phyloP scores from a whole-genome alignment of 2,888 invertebrate species.

The Emmelina monodactyla region DNA sequence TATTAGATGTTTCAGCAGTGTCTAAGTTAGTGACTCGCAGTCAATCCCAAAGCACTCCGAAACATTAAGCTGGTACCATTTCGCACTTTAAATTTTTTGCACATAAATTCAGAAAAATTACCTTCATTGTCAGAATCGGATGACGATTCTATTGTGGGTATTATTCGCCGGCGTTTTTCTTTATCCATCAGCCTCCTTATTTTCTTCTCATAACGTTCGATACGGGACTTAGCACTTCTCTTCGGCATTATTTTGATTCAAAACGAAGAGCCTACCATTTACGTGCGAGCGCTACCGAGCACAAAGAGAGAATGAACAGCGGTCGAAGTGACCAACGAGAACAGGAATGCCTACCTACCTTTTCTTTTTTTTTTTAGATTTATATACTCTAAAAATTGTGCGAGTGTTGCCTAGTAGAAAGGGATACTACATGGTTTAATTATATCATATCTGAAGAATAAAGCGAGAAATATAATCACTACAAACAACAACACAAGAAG shows the following conservation, averaged over 20 bases:
- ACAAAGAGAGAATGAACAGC: constrained; percentile 3
- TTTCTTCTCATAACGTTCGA: constrained; percentile 6
- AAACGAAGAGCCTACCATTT: no score
- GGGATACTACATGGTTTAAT: no score
- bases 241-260: constrained; percentile 3
- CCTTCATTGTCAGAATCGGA: not conserved
- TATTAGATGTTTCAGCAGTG: not conserved
- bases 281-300: constrained; percentile 7
- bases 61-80: not conserved
- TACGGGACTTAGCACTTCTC: constrained; percentile 6
- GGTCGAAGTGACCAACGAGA: not conserved
- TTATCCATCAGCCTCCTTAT: constrained; percentile 2
- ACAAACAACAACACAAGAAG: no score
- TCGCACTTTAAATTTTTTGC: not conserved
- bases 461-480: no score
- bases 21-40: not conserved
- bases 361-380: no score
- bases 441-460: no score
- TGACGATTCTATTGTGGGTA: not conserved
- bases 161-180: not conserved
- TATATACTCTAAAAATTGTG: not conserved
- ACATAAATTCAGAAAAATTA: not conserved
- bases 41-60: constrained; percentile 3
- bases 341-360: not conserved
- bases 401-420: no score